Conservation (phyloP, 2,113 vertebrate species). For the Aegotheles bennettii region DNA sequence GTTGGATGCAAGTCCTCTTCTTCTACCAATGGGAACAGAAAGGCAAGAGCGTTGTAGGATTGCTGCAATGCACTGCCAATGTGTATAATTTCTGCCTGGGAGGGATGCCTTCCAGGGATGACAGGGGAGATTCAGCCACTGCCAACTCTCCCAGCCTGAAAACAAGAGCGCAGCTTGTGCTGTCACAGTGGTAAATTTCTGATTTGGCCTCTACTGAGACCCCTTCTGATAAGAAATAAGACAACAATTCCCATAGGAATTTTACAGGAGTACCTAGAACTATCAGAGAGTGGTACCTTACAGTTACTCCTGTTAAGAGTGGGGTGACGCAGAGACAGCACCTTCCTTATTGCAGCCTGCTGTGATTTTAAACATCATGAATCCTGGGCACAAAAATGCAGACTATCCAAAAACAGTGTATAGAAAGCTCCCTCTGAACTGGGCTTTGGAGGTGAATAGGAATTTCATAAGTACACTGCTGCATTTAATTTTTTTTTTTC, state of each 20-base stretch:
- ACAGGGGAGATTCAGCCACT: constrained; percentile 15
- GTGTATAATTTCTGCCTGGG: not conserved
- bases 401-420: not conserved
- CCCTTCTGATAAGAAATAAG: not conserved
- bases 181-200: not conserved
- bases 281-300: not conserved
- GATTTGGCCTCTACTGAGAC: not conserved
- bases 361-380: not conserved
- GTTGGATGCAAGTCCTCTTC: not conserved
- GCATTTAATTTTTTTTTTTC: not conserved
- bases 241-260: not conserved
- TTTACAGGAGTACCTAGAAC: not conserved
- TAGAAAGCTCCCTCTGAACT: not conserved
- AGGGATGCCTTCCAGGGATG: constrained; percentile 26
- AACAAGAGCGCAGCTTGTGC: not conserved
- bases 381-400: not conserved
- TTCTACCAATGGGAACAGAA: not conserved
- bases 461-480: not conserved
- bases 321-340: not conserved
- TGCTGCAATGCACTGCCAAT: not conserved
- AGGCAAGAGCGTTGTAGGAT: not conserved
- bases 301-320: not conserved
- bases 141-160: not conserved
- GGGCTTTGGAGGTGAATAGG: not conserved
- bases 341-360: not conserved